A percentile compares a stretch with the other conserved stretches of the same genome.
phyloP scores from a whole-genome alignment of 2,113 vertebrate species.

The Hemichromis elongatus region DNA sequence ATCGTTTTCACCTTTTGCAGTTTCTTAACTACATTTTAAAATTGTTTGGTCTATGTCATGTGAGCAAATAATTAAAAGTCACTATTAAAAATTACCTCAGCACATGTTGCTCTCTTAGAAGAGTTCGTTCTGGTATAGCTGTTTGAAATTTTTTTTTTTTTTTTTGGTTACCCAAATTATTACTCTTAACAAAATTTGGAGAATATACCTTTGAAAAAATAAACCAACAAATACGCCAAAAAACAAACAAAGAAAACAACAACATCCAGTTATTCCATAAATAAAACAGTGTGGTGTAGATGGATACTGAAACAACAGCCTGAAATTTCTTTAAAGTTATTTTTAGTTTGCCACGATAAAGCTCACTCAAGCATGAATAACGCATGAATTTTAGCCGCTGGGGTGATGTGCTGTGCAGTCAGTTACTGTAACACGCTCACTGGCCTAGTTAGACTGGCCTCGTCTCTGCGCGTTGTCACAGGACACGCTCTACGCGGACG shows the following conservation, averaged over 20 bases:
- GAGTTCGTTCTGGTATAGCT: not conserved
- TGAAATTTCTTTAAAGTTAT: constrained; percentile 46
- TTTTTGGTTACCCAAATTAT: not conserved
- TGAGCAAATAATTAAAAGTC: not conserved
- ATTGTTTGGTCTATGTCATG: not conserved
- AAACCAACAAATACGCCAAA: not conserved
- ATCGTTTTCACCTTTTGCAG: not conserved
- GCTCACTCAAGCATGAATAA: constrained; percentile 50
- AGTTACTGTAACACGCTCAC: constrained; percentile 47
- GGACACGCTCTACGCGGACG: not conserved
- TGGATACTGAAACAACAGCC: not conserved
- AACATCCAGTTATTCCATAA: not conserved
- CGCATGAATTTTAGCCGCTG: constrained; percentile 42
- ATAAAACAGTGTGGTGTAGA: not conserved
- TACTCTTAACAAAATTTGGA: not conserved
- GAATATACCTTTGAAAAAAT: not conserved
- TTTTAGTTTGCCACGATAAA: constrained; percentile 62
- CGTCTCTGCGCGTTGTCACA: constrained; percentile 7
- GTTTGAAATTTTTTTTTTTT: not conserved
- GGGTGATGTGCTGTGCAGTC: constrained; percentile 42
- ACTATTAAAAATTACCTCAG: not conserved
- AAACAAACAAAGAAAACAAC: not conserved
- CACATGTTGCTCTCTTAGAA: not conserved
- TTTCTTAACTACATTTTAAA: not conserved
- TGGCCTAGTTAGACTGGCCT: constrained; percentile 58